Conservation (phyloP, 2,888 invertebrate genomes). For the Laothoe populi region DNA sequence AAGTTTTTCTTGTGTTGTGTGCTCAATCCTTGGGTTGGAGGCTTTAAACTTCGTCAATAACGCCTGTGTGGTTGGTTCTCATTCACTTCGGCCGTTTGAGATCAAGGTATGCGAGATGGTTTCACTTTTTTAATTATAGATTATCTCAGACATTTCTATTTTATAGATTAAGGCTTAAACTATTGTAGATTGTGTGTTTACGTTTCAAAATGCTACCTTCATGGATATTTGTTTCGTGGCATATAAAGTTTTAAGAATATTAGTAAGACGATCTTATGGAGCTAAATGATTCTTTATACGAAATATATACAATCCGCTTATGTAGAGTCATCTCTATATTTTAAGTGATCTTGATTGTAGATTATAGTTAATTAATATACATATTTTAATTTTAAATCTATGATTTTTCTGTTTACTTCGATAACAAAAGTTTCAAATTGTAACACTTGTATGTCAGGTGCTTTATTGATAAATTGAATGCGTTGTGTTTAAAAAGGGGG, state of each 20-base stretch:
- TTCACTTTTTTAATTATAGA: background rate
- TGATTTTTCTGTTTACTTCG: background rate
- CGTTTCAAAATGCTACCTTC: constrained; percentile 2
- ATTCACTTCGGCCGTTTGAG: constrained; percentile 60
- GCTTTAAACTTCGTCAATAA: constrained; percentile 64
- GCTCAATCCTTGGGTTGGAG: constrained; percentile 77
- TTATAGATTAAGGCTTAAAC: constrained; percentile 10
- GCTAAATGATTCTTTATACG: background rate
- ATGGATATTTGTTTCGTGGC: constrained; percentile 4
- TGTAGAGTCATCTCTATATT: background rate
- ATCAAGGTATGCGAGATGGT: constrained; percentile 59
- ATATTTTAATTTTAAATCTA: background rate
- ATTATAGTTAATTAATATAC: background rate
- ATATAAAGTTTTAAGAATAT: constrained; percentile 3
- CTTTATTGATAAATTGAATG: constrained; percentile 35
- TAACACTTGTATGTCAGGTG: constrained; percentile 21
- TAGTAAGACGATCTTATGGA: background rate
- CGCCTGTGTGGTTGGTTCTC: constrained; percentile 60
- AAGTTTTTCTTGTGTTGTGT: constrained; percentile 74
- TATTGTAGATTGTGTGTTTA: constrained; percentile 19
- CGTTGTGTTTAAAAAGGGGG: constrained; percentile 32
- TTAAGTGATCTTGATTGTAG: no score
- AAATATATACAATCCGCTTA: background rate
- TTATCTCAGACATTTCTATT: background rate
- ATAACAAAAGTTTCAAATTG: no score